Evolutionary conservation across 2,888 invertebrate species (phyloP).

Genomic region (Pterostichus madidus): DNA sequence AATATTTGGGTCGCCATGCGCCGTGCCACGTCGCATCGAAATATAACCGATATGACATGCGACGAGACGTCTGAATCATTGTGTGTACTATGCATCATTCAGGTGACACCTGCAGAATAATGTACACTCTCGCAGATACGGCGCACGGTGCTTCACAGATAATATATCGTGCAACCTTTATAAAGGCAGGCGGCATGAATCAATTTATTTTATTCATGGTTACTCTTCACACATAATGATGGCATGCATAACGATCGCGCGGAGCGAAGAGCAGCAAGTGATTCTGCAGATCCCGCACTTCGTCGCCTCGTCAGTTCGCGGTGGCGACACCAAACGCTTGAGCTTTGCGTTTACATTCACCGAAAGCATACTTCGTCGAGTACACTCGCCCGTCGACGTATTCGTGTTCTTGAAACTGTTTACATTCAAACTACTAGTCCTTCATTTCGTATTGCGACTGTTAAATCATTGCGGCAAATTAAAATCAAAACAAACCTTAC

Average conservation of each 20-base stretch:
- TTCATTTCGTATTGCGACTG: conserved; percentile 15
- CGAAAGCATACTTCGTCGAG: neutral
- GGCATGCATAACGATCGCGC: conserved; percentile 45
- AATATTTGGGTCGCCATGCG: conserved; percentile 49
- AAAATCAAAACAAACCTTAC: too few species aligned
- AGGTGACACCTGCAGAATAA: conserved; percentile 57
- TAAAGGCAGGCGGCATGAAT: conserved; percentile 47
- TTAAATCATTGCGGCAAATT: neutral
- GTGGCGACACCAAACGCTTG: neutral
- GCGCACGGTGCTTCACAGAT: conserved; percentile 39
- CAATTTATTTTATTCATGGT: conserved; percentile 55
- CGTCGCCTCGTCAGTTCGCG: neutral
- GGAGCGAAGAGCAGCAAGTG: neutral
- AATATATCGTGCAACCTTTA: conserved; percentile 46
- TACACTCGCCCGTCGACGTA: neutral
- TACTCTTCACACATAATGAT: conserved; percentile 55
- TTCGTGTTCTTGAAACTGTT: neutral
- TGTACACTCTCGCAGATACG: conserved; percentile 43
- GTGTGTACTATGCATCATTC: conserved; percentile 59
- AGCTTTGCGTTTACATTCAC: conserved; percentile 26
- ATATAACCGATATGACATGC: conserved; percentile 57
- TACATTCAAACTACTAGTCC: neutral
- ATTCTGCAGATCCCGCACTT: neutral
- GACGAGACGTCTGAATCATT: conserved; percentile 57
- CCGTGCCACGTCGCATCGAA: conserved; percentile 57